Evolutionary conservation across 2,888 invertebrate species (phyloP), one percentile per base, ranked within the genome.

Genomic region (Pegoplata infirma): DNA sequence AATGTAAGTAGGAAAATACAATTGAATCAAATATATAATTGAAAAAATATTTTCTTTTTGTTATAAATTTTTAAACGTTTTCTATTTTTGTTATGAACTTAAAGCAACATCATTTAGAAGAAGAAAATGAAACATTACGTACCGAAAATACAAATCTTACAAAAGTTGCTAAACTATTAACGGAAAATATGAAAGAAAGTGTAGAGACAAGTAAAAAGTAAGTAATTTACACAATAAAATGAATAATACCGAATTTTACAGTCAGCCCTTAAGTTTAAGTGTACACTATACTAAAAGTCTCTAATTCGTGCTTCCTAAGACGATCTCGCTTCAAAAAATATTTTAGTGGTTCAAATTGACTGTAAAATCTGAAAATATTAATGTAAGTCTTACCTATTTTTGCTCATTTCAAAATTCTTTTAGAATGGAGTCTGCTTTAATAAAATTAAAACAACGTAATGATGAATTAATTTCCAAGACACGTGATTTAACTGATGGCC

Each of bases 161-260:
- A 2, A 87, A 88, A 82, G 89, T 89, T 12, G 89, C 89, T 19
- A 88, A 89, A 75, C 76, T 89, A 71, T 80, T 89, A 58, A 89
- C 89, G 2, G 88, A 88, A 71, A 89, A 89, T 76, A 89, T 89
- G 89, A 89, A 89, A 72, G 89, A 89, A 68, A 89, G 89, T 76
- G 88, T 89, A 59, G 88, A 88, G 75, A 89, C 89, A 25, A 89
- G 88, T 82, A 89, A 88, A 80, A 88, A 88, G 89, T 89, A 83
- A 83, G 82, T 47, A 25, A 46, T 36, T 23, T 40, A n/a, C n/a
- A n/a, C n/a, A n/a, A n/a, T n/a, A n/a, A n/a, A n/a, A n/a, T n/a
- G n/a, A n/a, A n/a, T n/a, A n/a, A n/a, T n/a, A n/a, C n/a, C n/a
- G n/a, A n/a, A n/a, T n/a, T n/a, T n/a, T n/a, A n/a, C n/a, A n/a